Evolutionary conservation across 2,888 invertebrate genomes (phyloP).

Genomic region (Dryobotodes eremita): DNA sequence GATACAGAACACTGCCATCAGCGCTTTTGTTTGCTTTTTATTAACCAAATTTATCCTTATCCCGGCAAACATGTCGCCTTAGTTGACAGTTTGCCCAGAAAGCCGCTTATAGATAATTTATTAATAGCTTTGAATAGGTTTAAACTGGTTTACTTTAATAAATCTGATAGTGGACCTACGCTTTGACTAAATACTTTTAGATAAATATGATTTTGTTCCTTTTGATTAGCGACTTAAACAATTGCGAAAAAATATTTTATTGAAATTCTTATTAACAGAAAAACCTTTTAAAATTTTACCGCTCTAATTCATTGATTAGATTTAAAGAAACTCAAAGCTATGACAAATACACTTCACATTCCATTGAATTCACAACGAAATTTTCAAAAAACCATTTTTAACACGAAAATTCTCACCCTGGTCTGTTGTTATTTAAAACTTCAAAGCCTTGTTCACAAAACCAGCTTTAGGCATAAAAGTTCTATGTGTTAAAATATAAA

Average conservation of each 20-base stretch:
- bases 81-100: slow-evolving; percentile 52
- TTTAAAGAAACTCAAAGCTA: background rate
- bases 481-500: slow-evolving; percentile 58
- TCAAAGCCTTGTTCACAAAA: slow-evolving; percentile 64
- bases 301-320: background rate
- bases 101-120: slow-evolving; percentile 35
- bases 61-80: slow-evolving; percentile 57
- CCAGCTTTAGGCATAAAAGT: slow-evolving; percentile 46
- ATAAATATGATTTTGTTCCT: background rate
- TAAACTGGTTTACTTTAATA: slow-evolving; percentile 5
- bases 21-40: slow-evolving; percentile 76
- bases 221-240: background rate
- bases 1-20: slow-evolving; percentile 70
- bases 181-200: background rate
- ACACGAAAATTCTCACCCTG: slow-evolving; percentile 12
- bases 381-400: slow-evolving; percentile 10
- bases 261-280: background rate
- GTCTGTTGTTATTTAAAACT: slow-evolving; percentile 57
- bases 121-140: slow-evolving; percentile 19
- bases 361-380: background rate
- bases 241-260: background rate
- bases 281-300: too few relatives aligned
- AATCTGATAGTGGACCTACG: background rate
- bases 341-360: slow-evolving; percentile 7
- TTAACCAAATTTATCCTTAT: slow-evolving; percentile 72